Conservation (phyloP, 92 coral and sea anemone species). For the Epizoanthus ramosus region DNA sequence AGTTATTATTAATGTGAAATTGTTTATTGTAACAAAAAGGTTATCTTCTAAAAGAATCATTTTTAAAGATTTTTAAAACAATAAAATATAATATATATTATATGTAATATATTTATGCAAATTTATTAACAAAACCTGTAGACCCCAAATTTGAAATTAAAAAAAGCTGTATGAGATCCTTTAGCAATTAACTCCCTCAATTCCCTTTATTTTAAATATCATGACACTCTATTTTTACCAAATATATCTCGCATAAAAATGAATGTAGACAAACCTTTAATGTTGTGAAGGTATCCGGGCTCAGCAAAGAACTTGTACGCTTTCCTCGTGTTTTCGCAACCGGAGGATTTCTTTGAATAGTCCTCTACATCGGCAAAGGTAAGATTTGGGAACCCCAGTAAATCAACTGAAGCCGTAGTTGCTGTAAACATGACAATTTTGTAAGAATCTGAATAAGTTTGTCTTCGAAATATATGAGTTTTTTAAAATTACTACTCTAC, state of each 20-base stretch:
- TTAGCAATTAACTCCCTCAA: too few species aligned
- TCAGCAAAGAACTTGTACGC: conserved; percentile 54
- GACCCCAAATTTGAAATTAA: background rate
- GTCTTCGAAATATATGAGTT: too few species aligned
- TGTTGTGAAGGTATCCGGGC: conserved; percentile 44
- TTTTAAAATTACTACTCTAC: too few species aligned
- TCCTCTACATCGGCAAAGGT: conserved; percentile 30
- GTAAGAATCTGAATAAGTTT: too few species aligned
- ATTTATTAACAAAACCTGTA: background rate
- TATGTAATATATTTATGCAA: too few species aligned
- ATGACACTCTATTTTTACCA: background rate
- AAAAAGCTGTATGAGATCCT: background rate
- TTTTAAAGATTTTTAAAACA: too few species aligned
- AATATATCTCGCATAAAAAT: background rate
- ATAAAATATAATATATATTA: too few species aligned
- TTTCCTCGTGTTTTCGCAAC: conserved; percentile 38
- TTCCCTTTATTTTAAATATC: too few species aligned
- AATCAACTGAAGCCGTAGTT: background rate
- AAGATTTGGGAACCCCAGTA: conserved; percentile 6
- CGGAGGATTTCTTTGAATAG: conserved; percentile 29
- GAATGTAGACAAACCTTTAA: conserved; percentile 13
- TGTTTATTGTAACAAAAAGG: too few species aligned
- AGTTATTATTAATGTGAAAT: too few species aligned
- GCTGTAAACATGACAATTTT: too few species aligned
- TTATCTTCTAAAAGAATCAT: too few species aligned